Percentiles rank a stretch among this genome's conserved stretches.
phyloP scores from a whole-genome alignment of 2,888 invertebrate genomes.

The Hirudinaria manillensis region DNA sequence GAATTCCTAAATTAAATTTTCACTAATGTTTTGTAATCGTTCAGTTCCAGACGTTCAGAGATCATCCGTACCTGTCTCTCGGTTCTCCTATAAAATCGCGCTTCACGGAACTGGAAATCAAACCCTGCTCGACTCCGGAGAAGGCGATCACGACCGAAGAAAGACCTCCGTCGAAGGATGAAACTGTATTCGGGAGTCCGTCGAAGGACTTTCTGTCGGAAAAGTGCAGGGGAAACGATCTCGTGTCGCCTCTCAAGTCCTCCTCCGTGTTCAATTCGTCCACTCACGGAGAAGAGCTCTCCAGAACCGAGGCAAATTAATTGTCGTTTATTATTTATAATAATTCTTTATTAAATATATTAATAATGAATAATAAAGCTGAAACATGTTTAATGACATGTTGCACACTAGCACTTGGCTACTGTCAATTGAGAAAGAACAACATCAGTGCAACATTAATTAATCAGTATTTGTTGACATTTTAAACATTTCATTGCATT shows the following conservation, averaged over 20 bases:
- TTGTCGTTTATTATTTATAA: not conserved
- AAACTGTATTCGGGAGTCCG: not conserved
- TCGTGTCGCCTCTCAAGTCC: conserved; percentile 11
- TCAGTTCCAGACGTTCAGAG: conserved; percentile 29
- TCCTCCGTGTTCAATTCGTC: conserved; percentile 10
- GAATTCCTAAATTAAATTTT: not conserved
- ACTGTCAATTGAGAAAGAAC: too few species aligned
- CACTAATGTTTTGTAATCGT: not conserved
- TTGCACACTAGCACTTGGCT: too few species aligned
- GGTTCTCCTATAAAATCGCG: conserved; percentile 4
- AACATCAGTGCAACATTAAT: too few species aligned
- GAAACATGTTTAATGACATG: too few species aligned
- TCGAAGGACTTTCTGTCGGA: conserved; percentile 2
- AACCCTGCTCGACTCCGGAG: not conserved
- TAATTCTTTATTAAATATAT: too few species aligned
- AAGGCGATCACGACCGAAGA: too few species aligned
- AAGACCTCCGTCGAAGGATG: too few species aligned
- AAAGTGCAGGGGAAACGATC: not conserved
- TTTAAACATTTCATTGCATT: too few species aligned
- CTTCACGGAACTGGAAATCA: not conserved
- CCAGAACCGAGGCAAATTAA: not conserved
- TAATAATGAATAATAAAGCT: too few species aligned
- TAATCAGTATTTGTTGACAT: too few species aligned
- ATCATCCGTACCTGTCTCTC: conserved; percentile 21
- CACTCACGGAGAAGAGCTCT: not conserved